Evolutionary conservation across 2,113 vertebrate genomes (phyloP).

Genomic region (Machaerirhynchus nigripectus): DNA sequence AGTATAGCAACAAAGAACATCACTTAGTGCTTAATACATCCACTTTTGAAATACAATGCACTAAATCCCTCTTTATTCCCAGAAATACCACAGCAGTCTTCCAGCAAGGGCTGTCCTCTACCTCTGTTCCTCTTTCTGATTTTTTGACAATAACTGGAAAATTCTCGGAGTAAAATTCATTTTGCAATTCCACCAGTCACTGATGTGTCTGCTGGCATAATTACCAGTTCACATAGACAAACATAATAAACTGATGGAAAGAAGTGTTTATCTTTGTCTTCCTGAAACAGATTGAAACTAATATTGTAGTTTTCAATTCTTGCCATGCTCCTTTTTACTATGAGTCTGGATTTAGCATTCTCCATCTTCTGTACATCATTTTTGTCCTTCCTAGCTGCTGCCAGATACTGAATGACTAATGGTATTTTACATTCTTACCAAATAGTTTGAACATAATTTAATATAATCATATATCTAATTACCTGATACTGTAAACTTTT

Average conservation of each 20-base stretch:
- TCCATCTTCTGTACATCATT: neutral
- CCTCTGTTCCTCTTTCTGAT: neutral
- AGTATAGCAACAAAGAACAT: neutral
- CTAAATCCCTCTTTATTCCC: neutral
- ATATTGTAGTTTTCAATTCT: neutral
- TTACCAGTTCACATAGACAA: neutral
- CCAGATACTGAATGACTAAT: neutral
- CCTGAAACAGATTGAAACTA: neutral
- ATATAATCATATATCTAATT: neutral
- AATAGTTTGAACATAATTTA: neutral
- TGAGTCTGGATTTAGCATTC: neutral
- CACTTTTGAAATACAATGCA: neutral
- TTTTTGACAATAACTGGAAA: neutral
- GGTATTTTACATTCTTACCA: neutral
- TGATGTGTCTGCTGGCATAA: neutral
- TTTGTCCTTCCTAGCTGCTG: neutral
- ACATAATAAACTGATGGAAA: neutral
- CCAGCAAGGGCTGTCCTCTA: neutral
- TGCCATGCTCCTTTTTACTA: neutral
- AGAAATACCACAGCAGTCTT: neutral
- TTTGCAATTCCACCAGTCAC: neutral
- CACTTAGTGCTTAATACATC: neutral
- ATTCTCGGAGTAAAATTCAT: neutral
- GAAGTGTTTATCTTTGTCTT: neutral
- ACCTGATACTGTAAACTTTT: neutral